Base-by-base conservation (phyloP, 1,140 invertebrate genomes). In the Kradibia gibbosae region DNA sequence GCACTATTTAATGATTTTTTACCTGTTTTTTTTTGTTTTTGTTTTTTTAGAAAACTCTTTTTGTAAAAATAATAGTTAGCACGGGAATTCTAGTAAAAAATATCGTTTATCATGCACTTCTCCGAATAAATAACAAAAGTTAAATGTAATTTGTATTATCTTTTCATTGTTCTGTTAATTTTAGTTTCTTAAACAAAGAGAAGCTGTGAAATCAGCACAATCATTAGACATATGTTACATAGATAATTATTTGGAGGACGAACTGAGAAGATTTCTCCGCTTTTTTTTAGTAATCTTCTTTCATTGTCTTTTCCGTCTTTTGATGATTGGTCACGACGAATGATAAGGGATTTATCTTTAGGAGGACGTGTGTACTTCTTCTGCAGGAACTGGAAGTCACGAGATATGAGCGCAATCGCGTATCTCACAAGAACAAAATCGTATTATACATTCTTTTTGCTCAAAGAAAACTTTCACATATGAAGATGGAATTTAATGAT, bases 331-430 rank as follows among this genome's bases (percentile, higher is more conserved):
- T 39, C 53, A 28, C 20, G 70, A 25, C 28, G 42, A 48, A n/a
- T 42, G 75, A 78, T 78, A 82, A 65, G 28, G 25, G 39, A 39
- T 78, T 82, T 82, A 82, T 82, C 80, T 60, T 60, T 4, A 34
- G 34, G 25, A 76, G 65, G 74, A 73, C 74, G 53, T 67, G 72
- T 42, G 65, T 67, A 22, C 55, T 73, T 22, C 60, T 78, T 82
- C 15, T 55, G 15, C 80, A 78, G 80, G 75, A 78, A 82, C 80
- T 62, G 80, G 80, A 78, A 78, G 67, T 78, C 80, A 75, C 80
- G 60, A 81, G 80, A 81, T 81, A 81, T 36, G 28, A 74, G 1
- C 31, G 36, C 42, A 45, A 81, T 75, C 62, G 48, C 62, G 4
- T 80, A 73, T 80, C 78, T 74, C 57, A 45, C 42, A 82, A 82